Evolutionary conservation across 30 jellyfish, hydroid and myxozoan genomes (phyloP).

Genomic region (Catostylus mosaicus): DNA sequence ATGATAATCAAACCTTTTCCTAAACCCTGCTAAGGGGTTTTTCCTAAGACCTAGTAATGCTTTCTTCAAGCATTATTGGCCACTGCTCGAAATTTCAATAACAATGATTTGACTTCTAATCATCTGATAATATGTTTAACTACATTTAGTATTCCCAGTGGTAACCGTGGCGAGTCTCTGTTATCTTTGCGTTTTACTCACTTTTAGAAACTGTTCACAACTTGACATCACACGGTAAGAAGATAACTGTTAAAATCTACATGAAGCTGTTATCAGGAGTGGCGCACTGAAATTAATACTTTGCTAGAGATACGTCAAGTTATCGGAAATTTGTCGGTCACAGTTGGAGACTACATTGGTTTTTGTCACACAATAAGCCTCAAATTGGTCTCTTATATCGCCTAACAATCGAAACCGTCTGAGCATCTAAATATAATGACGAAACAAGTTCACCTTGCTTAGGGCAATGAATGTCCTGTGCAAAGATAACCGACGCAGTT

Average conservation of each 20-base stretch:
- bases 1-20: too few species aligned
- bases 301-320: not conserved
- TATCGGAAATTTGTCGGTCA: slow-evolving; percentile 10
- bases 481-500: not conserved
- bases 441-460: slow-evolving; percentile 9
- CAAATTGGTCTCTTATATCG: slow-evolving; percentile 24
- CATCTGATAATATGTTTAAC: too few species aligned
- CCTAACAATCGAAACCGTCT: not conserved
- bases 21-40: too few species aligned
- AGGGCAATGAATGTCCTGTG: slow-evolving; percentile 11
- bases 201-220: not conserved
- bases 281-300: not conserved
- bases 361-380: slow-evolving; percentile 22
- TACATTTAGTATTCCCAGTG: too few species aligned
- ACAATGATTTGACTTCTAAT: too few species aligned
- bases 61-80: too few species aligned
- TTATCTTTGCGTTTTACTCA: not conserved
- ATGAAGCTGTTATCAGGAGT: not conserved
- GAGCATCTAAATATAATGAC: slow-evolving; percentile 4
- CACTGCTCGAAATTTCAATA: too few species aligned
- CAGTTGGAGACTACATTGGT: slow-evolving; percentile 38
- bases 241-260: not conserved
- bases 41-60: too few species aligned
- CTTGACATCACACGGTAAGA: not conserved
- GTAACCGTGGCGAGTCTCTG: too few species aligned